These are phyloP conservation scores for Lacerta viridis DNA, from an alignment of 2,797 vertebrate species.

Conservation along the genomic window DNA sequence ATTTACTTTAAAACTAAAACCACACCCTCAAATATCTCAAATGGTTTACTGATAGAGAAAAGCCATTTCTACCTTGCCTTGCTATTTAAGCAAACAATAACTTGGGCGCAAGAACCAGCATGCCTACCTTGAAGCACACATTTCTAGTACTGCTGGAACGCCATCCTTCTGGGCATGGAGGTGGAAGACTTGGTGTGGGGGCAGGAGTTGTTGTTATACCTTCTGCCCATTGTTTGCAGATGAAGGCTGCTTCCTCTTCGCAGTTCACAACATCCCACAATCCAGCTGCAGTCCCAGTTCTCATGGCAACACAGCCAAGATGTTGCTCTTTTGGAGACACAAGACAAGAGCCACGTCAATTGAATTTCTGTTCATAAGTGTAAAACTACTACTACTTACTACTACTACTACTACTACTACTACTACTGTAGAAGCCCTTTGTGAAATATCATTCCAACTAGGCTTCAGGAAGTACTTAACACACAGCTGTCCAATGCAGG, in stretches of 20 bases:
- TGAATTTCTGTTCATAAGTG: not conserved
- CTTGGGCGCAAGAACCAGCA: not conserved
- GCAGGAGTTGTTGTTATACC: slow-evolving; percentile 83
- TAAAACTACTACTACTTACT: too few species aligned
- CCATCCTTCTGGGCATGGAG: slow-evolving; percentile 86
- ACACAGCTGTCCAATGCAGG: too few species aligned
- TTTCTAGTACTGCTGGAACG: slow-evolving; percentile 67
- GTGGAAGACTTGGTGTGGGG: slow-evolving; percentile 79
- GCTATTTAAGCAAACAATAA: fast-evolving
- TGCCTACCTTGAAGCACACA: slow-evolving; percentile 87
- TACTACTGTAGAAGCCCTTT: not conserved
- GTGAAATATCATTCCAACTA: not conserved
- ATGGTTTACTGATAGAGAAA: not conserved
- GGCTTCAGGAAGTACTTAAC: not conserved
- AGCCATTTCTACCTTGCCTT: not conserved
- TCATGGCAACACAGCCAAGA: slow-evolving; percentile 91
- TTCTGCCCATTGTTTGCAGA: slow-evolving; percentile 91
- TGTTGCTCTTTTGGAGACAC: slow-evolving; percentile 81
- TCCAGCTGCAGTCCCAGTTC: slow-evolving; percentile 89
- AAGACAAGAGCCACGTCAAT: slow-evolving; percentile 1
- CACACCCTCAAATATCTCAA: not conserved
- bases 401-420: too few species aligned
- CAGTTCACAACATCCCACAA: slow-evolving; percentile 93
- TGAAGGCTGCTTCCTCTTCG: slow-evolving; percentile 87
- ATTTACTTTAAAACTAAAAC: not conserved